Conservation (phyloP, 2,113 vertebrate genomes). For the Petrocephalus zakoni region DNA sequence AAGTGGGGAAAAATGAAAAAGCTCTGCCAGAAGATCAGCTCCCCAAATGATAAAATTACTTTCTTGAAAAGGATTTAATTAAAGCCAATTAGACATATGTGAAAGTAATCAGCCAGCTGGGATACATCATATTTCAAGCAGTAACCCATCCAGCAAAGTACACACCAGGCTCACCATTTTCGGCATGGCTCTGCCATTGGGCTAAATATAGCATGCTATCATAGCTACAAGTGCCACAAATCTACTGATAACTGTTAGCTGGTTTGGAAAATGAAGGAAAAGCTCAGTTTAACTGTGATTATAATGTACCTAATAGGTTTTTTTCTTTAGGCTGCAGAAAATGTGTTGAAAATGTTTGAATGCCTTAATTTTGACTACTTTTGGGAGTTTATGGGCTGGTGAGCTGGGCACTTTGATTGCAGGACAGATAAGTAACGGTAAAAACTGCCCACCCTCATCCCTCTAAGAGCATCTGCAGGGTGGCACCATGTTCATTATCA, state of each 20-base stretch:
- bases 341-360: neutral
- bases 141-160: neutral
- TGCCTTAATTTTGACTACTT: neutral
- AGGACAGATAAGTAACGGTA: neutral
- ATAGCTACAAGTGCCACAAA: neutral
- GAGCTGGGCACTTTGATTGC: neutral
- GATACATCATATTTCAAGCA: neutral
- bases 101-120: neutral
- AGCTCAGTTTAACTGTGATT: neutral
- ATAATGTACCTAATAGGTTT: neutral
- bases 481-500: slow-evolving; percentile 12
- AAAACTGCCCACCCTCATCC: neutral
- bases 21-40: neutral
- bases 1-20: neutral
- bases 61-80: neutral
- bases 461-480: slow-evolving; percentile 11
- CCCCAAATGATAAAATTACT: neutral
- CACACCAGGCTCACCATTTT: neutral
- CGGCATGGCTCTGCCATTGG: neutral
- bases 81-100: slow-evolving; percentile 1
- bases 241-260: neutral
- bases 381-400: no score
- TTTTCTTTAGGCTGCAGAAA: neutral
- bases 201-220: neutral
- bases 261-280: neutral